Base-by-base conservation (phyloP, 2,113 vertebrate species). In the Pogona vitticeps region DNA sequence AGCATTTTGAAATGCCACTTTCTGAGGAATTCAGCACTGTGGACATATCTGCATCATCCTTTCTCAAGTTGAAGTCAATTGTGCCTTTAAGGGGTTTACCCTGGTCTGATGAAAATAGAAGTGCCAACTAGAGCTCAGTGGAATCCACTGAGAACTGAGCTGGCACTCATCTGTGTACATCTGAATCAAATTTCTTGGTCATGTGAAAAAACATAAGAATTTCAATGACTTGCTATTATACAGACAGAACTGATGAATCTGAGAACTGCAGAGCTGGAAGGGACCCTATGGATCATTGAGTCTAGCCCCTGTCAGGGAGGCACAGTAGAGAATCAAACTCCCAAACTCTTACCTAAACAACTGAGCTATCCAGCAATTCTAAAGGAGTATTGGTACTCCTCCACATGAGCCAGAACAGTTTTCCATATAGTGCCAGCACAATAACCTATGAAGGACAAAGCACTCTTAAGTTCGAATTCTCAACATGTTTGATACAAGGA, bases 1-100 rank as follows among this genome's bases (percentile, higher is more conserved):
- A 8, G 3, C 15, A 38, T 52, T 52, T 10, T 6, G 46, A 52
- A 52, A 52, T 52, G 46, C 46, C 46, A 52, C 10, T 78, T 59
- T 63, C 20, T 33, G 36, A 28, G 56, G n/a, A 26, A 76, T 61
- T 26, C 26, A 56, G 9, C 14, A 21, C 68, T 82, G 38, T 40
- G 90, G 90, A 90, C 6, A 63, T 71, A 90, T 63, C 52, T 23
- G 23, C 81, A 85, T 73, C 72, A 80, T 46, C 63, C 17, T 88
- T 91, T 72, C 56, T 76, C 28, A 21, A 84, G 36, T 31, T 38
- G 31, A 76, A 1, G 40, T 46, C 59, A 40, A 23, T 80, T 65
- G 42, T 31, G 33, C 52, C 31, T 52, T 33, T 56, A 67, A 1
- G 52, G 40, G 56, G 31, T 71, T 82, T 21, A 36, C 31, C 46